Percentiles rank a stretch among this genome's conserved stretches.
Conservation (phyloP, 1,140 invertebrate genomes). For the Phocides pigmalion region DNA sequence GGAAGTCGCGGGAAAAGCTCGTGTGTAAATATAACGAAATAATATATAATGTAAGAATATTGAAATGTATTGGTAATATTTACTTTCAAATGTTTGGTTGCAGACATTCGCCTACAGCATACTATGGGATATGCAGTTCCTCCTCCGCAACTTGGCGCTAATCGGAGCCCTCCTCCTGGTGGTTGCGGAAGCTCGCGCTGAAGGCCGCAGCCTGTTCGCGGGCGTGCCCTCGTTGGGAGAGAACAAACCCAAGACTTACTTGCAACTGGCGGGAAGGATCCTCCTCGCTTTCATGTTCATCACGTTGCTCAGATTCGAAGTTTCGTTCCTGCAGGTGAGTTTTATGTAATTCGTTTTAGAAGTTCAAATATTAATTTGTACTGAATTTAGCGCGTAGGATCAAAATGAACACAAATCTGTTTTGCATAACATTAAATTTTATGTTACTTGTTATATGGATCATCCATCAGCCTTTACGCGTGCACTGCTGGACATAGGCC, state of each 20-base stretch:
- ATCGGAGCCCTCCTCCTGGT: conserved; percentile 97
- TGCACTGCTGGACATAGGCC: too few relatives aligned
- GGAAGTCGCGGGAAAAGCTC: too few relatives aligned
- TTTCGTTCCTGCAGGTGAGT: conserved; percentile 93
- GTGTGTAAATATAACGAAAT: too few relatives aligned
- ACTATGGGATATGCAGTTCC: conserved; percentile 98
- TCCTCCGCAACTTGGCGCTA: conserved; percentile 97
- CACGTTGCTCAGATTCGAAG: conserved; percentile 96
- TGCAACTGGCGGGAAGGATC: conserved; percentile 97
- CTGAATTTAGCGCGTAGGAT: too few relatives aligned
- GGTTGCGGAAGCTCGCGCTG: conserved; percentile 96
- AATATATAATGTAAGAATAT: too few relatives aligned
- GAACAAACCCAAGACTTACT: conserved; percentile 98
- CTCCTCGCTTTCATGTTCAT: conserved; percentile 99
- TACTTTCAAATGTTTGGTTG: conserved; percentile 68
- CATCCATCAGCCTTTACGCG: too few relatives aligned
- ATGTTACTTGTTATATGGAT: too few relatives aligned
- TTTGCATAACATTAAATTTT: too few relatives aligned
- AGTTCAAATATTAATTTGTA: too few relatives aligned
- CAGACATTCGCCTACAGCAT: conserved; percentile 99
- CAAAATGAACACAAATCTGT: too few relatives aligned
- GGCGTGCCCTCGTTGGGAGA: conserved; percentile 98
- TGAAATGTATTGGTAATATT: too few relatives aligned
- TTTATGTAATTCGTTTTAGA: too few relatives aligned
- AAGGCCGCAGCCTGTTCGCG: conserved; percentile 97